Evolutionary conservation across 1,140 invertebrate genomes (phyloP), one percentile per base, ranked within the genome.

Genomic region (Drosophila oshimai): DNA sequence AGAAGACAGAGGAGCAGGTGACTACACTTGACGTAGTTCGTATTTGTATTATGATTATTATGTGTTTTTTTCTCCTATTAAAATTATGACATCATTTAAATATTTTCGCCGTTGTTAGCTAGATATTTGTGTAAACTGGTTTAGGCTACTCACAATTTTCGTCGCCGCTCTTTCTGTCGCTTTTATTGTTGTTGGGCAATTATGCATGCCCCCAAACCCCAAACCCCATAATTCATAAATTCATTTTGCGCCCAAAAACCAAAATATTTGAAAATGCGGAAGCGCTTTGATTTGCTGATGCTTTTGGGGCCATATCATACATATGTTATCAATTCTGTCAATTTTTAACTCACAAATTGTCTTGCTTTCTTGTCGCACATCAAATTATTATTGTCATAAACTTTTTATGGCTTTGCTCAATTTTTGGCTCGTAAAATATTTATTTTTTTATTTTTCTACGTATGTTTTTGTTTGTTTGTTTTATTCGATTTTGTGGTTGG

Each of bases 61-160:
- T 83, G 49, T 55, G 26, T 44, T 47, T 69, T 50, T 77, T 39
- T 71, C 62, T 57, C 44, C 71, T 74, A 73, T 62, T 77, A 67
- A 87, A 88, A 87, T 87, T 87, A 87, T 87, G 81, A 87, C 81
- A 87, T 87, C 81, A 87, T 87, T 87, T 87, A 87, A 87, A 87
- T 87, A 77, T 87, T 86, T 86, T 86, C 76, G 80, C 81, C 65
- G 69, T 45, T 65, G 70, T 55, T 72, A 13, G 42, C 54, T 46
- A 76, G 73, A 64, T 79, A 54, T 58, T 33, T 65, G 54, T 87
- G 44, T 72, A 86, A 86, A 86, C 80, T 86, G 80, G 80, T 86
- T 86, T 75, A 78, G 54, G 62, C 78, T 47, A 64, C 47, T 17
- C 58, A 74, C 57, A 37, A 42, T 60, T 70, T 70, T 68, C 54